Conservation (phyloP, 2,888 invertebrate genomes). For the Microctonus hyperodae region DNA sequence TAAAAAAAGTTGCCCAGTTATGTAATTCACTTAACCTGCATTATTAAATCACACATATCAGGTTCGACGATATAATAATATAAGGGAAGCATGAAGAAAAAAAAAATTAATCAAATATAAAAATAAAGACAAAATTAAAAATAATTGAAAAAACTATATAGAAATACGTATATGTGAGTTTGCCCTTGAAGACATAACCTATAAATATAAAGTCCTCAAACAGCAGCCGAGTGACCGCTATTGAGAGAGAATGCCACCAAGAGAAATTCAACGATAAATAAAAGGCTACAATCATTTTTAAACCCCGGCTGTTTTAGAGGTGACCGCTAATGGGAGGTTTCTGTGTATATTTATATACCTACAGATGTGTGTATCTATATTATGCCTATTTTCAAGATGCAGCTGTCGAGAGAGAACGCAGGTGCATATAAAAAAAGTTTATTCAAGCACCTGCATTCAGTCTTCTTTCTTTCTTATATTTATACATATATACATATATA, state of each 20-base stretch:
- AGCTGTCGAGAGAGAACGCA: slow-evolving; percentile 39
- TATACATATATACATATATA: not conserved
- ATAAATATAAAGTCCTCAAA: too few relatives aligned
- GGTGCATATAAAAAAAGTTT: slow-evolving; percentile 36
- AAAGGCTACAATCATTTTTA: too few relatives aligned
- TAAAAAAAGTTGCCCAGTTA: not conserved
- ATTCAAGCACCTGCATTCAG: slow-evolving; percentile 30
- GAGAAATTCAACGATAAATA: too few relatives aligned
- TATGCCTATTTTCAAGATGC: slow-evolving; percentile 23
- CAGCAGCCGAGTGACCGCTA: too few relatives aligned
- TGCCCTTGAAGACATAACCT: too few relatives aligned
- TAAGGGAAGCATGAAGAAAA: too few relatives aligned
- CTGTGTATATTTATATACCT: not conserved
- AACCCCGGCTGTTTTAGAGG: too few relatives aligned
- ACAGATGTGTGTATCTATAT: not conserved
- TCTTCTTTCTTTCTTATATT: slow-evolving; percentile 20
- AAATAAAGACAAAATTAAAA: not conserved
- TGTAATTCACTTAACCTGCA: not conserved
- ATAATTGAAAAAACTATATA: not conserved
- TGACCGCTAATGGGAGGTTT: too few relatives aligned
- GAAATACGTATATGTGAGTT: not conserved
- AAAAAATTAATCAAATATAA: too few relatives aligned
- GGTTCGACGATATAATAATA: not conserved
- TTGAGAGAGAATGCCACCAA: too few relatives aligned
- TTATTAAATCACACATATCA: not conserved